phyloP scores from a whole-genome alignment of 2,888 invertebrate genomes.

The Caenorhabditis sp. region DNA sequence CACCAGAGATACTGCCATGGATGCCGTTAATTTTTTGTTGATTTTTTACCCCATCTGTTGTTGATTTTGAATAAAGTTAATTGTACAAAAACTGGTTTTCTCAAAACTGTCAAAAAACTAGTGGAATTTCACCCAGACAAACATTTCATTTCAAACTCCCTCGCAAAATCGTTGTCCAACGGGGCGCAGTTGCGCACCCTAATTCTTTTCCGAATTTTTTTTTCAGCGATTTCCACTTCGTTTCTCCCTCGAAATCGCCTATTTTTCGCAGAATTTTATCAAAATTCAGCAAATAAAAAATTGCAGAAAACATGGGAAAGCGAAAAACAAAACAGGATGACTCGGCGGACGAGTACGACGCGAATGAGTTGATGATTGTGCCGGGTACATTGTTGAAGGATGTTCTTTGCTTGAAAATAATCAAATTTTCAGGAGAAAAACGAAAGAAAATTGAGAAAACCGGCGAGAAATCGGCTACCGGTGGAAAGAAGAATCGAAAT shows the following conservation, averaged over 20 bases:
- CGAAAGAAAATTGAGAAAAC: constrained; percentile 50
- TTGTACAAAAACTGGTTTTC: neutral
- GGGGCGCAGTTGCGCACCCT: constrained; percentile 25
- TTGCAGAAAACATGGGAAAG: constrained; percentile 48
- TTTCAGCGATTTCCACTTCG: neutral
- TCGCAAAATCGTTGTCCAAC: neutral
- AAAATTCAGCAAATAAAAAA: neutral
- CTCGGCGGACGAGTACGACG: constrained; percentile 41
- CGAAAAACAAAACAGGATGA: constrained; percentile 40
- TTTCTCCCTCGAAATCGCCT: neutral
- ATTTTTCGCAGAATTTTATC: constrained; percentile 2
- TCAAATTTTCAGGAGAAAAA: constrained; percentile 51
- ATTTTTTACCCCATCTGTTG: neutral
- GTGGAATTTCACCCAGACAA: neutral
- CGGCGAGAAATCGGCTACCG: constrained; percentile 62
- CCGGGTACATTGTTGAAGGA: constrained; percentile 34
- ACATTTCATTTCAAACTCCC: constrained; percentile 7
- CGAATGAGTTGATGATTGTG: constrained; percentile 63
- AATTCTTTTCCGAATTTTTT: neutral
- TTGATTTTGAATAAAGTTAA: constrained; percentile 3
- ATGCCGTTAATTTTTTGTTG: neutral
- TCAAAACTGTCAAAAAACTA: neutral
- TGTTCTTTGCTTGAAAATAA: neutral
- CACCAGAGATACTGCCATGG: neutral
- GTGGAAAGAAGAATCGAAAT: constrained; percentile 69